Conservation (phyloP, 2,797 vertebrate species). For the Megaceryle alcyon region DNA sequence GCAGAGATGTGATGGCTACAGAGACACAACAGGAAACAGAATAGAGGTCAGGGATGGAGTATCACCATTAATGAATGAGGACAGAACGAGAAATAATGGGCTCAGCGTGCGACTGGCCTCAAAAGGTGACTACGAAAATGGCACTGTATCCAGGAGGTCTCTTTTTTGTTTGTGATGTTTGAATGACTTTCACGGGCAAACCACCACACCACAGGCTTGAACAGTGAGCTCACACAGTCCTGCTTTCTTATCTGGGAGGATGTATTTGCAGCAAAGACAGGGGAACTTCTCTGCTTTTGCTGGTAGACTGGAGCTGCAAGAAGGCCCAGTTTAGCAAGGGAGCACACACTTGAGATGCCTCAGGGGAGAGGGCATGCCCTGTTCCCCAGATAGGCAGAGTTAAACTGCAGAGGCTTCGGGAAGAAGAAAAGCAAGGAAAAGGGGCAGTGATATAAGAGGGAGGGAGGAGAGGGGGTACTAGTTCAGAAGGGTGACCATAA, state of each 20-base stretch:
- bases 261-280: neutral
- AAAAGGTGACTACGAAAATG: neutral
- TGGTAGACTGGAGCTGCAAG: neutral
- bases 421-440: neutral
- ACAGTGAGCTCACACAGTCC: neutral
- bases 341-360: neutral
- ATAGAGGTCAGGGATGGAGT: neutral
- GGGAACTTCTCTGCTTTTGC: neutral
- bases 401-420: neutral
- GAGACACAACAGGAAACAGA: neutral
- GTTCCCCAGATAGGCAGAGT: neutral
- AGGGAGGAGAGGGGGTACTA: neutral
- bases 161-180: neutral
- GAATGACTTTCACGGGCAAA: neutral
- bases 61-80: neutral
- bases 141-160: neutral
- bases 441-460: neutral
- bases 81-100: neutral
- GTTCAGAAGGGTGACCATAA: neutral
- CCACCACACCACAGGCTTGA: neutral
- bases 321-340: neutral
- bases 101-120: neutral
- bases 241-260: neutral
- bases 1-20: rapidly evolving
- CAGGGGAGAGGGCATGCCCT: neutral